These are phyloP conservation scores for Cranoglanis bouderius DNA, from an alignment of 2,113 vertebrate genomes.

Conservation along the genomic window DNA sequence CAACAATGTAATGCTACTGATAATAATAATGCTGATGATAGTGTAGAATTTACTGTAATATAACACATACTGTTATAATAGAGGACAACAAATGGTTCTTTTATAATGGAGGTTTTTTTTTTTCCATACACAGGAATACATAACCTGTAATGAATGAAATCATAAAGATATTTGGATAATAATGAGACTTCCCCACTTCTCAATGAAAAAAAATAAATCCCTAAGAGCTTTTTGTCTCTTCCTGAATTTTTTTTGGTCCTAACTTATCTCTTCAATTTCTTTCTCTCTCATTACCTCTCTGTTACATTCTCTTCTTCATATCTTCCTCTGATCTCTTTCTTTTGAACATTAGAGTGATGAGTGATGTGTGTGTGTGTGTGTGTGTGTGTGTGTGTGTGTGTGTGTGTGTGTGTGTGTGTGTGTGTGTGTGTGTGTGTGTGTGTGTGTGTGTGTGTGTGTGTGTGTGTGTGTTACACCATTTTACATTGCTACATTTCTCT, in stretches of 20 bases:
- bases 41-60: neutral
- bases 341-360: neutral
- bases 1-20: neutral
- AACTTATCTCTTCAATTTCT: neutral
- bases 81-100: neutral
- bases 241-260: neutral
- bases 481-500: neutral
- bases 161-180: neutral
- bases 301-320: constrained; percentile 3
- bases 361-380: constrained; percentile 6
- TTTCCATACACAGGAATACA: neutral
- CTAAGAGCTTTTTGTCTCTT: neutral
- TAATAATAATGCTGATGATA: neutral
- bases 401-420: constrained; percentile 15
- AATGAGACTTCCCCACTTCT: neutral
- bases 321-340: constrained; percentile 8
- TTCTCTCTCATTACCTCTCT: neutral
- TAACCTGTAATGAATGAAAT: neutral
- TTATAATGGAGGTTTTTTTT: neutral
- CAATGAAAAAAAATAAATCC: no score
- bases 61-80: no score
- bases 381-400: constrained; percentile 16
- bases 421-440: neutral
- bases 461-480: neutral
- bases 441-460: neutral